Evolutionary conservation across 2,888 invertebrate species (phyloP).

Genomic region (Pristionchus japonicus): DNA sequence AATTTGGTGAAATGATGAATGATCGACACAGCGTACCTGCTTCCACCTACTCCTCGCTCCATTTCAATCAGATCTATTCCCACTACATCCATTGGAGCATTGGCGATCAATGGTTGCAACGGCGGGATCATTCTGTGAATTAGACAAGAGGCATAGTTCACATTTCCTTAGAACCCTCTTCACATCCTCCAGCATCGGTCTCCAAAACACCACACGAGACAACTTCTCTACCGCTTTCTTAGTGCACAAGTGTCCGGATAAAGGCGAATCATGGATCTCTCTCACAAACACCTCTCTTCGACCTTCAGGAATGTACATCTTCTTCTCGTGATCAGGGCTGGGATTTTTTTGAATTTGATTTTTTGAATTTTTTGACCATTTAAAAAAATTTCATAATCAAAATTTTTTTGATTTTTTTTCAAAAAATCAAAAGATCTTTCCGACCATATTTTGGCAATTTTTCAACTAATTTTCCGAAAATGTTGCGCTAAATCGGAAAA

Average conservation of each 20-base stretch:
- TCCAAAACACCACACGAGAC: constrained; percentile 49
- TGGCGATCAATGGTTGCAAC: neutral
- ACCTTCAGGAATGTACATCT: neutral
- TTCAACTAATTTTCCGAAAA: no score
- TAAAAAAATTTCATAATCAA: no score
- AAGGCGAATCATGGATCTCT: neutral
- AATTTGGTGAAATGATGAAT: constrained; percentile 53
- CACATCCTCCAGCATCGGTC: constrained; percentile 49
- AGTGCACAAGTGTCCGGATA: neutral
- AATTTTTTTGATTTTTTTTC: no score
- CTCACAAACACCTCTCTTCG: neutral
- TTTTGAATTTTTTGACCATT: no score
- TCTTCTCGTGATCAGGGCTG: neutral
- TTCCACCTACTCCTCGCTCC: neutral
- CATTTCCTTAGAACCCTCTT: constrained; percentile 38
- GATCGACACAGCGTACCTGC: constrained; percentile 48
- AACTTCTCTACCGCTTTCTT: neutral
- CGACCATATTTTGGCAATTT: no score
- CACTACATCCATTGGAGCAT: constrained; percentile 27
- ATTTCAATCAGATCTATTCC: constrained; percentile 26
- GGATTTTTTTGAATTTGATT: no score
- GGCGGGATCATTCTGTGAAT: neutral
- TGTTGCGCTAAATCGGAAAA: no score
- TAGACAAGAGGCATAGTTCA: neutral
- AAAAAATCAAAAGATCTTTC: no score